phyloP scores from a whole-genome alignment of 2,888 invertebrate genomes.

The Seira ritae region DNA sequence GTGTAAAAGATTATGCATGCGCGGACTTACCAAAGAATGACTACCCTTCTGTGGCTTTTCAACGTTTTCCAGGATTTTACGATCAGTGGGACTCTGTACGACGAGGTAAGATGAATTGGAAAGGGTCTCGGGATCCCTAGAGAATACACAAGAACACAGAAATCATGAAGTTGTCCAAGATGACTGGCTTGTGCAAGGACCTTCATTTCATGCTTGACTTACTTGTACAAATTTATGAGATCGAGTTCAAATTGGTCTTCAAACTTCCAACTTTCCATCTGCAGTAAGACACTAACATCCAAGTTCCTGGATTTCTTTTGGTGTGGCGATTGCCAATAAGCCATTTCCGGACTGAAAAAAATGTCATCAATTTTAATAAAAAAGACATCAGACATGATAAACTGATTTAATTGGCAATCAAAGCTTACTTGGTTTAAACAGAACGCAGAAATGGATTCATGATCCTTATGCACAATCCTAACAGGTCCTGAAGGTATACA shows the following conservation, averaged over 20 bases:
- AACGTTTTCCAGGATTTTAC: conserved; percentile 77
- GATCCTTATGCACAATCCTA: conserved; percentile 98
- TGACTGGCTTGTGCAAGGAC: too few species aligned
- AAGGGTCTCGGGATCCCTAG: conserved; percentile 83
- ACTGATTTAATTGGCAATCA: not conserved
- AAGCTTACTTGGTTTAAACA: conserved; percentile 90
- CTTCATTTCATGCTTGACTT: conserved; percentile 56
- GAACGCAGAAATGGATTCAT: conserved; percentile 98
- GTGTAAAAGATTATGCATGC: conserved; percentile 30
- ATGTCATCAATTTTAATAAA: not conserved
- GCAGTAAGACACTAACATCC: conserved; percentile 94
- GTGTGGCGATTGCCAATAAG: conserved; percentile 93
- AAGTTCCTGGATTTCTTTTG: conserved; percentile 98
- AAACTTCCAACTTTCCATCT: conserved; percentile 90
- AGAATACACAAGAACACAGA: conserved; percentile 28
- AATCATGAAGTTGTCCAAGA: conserved; percentile 15
- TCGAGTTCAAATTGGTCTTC: conserved; percentile 99
- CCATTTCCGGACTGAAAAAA: conserved; percentile 83
- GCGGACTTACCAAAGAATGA: conserved; percentile 83
- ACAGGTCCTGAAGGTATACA: conserved; percentile 80
- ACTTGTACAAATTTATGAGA: conserved; percentile 86
- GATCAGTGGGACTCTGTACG: conserved; percentile 85
- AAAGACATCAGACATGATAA: not conserved
- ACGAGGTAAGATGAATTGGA: conserved; percentile 92
- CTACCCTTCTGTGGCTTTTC: conserved; percentile 74